These are phyloP conservation scores for Castor canadensis DNA, from an alignment of 2,113 vertebrate genomes.

Conservation along the genomic window DNA sequence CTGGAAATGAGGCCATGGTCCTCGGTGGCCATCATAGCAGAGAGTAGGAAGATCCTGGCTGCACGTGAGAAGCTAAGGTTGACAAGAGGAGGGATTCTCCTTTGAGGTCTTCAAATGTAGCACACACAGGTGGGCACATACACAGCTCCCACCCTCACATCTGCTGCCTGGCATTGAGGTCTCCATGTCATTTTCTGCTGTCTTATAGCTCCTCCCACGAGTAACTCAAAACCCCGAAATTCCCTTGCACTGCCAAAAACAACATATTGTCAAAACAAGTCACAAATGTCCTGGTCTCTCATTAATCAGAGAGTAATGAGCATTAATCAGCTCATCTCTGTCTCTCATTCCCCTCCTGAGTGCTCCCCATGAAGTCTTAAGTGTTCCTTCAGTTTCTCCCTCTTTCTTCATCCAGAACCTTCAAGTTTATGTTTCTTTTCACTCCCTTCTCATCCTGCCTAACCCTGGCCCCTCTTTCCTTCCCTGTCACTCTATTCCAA, in stretches of 20 bases:
- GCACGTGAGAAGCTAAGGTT: background rate
- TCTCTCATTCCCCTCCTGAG: background rate
- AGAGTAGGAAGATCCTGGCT: background rate
- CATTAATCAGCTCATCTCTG: background rate
- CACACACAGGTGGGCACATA: accelerated
- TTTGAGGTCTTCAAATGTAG: background rate
- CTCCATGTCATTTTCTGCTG: background rate
- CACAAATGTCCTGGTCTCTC: background rate
- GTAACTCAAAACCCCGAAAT: background rate
- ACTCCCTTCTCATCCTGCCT: background rate
- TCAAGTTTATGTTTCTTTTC: background rate
- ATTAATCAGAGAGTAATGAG: background rate
- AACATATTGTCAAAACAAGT: background rate
- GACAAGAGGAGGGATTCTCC: background rate
- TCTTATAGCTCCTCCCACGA: background rate
- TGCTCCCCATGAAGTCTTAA: background rate
- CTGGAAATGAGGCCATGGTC: background rate
- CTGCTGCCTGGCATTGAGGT: background rate
- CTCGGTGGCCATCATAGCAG: background rate
- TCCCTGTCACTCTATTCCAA: background rate
- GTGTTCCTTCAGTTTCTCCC: background rate
- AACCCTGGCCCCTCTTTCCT: background rate
- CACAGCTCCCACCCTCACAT: background rate
- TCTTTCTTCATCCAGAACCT: background rate
- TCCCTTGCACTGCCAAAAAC: background rate